A percentile compares a stretch with the other conserved stretches of the same genome.
Conservation (phyloP, 35 echinoderm and acorn worm species). For the Heliocidaris erythrogramma region DNA sequence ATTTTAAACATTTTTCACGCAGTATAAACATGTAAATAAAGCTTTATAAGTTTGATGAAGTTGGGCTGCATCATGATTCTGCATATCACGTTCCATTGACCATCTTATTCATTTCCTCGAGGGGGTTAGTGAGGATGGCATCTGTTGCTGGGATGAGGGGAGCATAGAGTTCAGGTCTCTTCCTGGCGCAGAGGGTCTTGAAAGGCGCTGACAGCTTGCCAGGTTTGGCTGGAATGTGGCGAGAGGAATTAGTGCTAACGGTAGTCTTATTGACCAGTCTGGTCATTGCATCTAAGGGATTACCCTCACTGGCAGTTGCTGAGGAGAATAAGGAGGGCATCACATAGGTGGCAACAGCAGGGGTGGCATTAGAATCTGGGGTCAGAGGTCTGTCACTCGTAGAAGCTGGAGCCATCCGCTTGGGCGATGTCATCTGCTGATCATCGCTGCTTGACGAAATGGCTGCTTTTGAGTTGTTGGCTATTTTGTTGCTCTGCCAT, state of each 20-base stretch:
- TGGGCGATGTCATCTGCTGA: neutral
- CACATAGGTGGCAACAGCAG: neutral
- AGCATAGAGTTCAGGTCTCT: conserved; percentile 33
- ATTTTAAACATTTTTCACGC: no score
- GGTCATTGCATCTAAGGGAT: conserved; percentile 32
- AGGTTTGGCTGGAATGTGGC: conserved; percentile 38
- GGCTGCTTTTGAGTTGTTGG: neutral
- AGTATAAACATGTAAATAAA: no score
- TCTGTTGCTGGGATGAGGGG: conserved; percentile 9
- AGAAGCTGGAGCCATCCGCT: neutral
- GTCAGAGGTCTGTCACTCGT: neutral
- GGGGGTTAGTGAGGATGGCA: conserved; percentile 15
- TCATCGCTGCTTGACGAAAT: neutral
- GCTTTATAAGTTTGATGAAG: neutral
- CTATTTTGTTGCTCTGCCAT: neutral
- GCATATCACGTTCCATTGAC: conserved; percentile 31
- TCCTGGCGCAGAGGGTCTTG: conserved; percentile 35
- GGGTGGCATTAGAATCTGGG: neutral
- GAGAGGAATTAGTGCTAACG: conserved; percentile 31
- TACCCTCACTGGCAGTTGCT: conserved; percentile 27
- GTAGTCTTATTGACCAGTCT: conserved; percentile 48
- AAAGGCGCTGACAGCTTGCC: conserved; percentile 23
- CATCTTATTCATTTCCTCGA: conserved; percentile 48
- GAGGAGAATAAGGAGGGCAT: conserved; percentile 35
- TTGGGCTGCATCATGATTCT: neutral